Evolutionary conservation across 2,113 vertebrate genomes (phyloP).

Genomic region (Tringa solitaria): DNA sequence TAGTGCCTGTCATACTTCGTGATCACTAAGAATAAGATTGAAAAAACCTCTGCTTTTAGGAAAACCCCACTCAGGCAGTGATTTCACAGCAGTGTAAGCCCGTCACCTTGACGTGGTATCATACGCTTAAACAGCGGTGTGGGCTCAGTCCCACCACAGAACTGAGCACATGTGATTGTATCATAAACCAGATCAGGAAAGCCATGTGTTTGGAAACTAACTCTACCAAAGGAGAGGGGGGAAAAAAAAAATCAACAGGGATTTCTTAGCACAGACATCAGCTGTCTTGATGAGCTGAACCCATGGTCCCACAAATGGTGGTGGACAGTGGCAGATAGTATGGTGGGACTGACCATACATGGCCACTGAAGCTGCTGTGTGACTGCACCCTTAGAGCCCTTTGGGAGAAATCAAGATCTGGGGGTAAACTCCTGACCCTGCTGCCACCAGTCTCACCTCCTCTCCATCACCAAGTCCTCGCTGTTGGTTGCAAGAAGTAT

Average conservation of each 20-base stretch:
- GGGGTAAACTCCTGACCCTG: neutral
- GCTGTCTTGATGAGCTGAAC: neutral
- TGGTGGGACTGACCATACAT: rapidly evolving
- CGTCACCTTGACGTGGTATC: no score
- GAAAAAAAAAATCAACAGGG: no score
- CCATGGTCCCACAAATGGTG: neutral
- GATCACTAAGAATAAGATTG: neutral
- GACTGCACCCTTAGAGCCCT: neutral
- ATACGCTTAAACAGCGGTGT: rapidly evolving
- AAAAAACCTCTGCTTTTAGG: neutral
- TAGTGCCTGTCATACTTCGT: neutral
- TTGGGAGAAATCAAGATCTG: neutral
- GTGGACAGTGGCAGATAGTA: neutral
- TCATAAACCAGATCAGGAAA: neutral
- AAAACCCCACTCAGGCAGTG: neutral
- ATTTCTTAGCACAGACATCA: neutral
- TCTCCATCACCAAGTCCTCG: neutral
- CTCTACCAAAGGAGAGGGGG: neutral
- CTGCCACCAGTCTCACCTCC: neutral
- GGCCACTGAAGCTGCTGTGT: neutral
- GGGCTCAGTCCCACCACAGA: no score
- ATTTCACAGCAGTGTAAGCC: neutral
- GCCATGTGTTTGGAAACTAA: neutral
- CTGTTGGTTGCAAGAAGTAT: neutral
- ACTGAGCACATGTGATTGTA: neutral